Conservation (phyloP, 1,140 invertebrate genomes). For the Drosophila equinoxialis region DNA sequence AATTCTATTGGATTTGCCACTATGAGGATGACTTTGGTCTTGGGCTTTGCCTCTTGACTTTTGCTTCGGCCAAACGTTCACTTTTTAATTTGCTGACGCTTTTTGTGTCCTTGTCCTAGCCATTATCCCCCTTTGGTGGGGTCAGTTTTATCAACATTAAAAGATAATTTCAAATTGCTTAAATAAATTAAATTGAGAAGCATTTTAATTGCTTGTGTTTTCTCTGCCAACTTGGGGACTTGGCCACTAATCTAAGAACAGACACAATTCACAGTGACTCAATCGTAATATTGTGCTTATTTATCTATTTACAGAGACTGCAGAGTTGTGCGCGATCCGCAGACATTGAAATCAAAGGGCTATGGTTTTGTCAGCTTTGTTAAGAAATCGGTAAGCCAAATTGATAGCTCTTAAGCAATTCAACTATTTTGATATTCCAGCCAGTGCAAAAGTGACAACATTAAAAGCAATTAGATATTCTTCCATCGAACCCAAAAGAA, state of each 20-base stretch:
- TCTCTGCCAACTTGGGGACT: neutral
- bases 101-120: conserved; percentile 10
- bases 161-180: conserved; percentile 42
- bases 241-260: neutral
- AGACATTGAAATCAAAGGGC: conserved; percentile 99
- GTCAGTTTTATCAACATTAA: conserved; percentile 36
- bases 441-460: neutral
- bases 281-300: conserved; percentile 11
- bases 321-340: conserved; percentile 98
- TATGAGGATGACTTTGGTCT: conserved; percentile 41
- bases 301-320: conserved; percentile 92
- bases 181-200: conserved; percentile 38
- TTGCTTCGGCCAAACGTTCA: conserved; percentile 22
- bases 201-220: conserved; percentile 34
- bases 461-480: conserved; percentile 60
- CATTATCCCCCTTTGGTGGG: conserved; percentile 12
- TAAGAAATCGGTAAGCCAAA: conserved; percentile 95
- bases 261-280: conserved; percentile 26
- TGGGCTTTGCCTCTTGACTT: conserved; percentile 50
- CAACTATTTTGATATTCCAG: conserved; percentile 10
- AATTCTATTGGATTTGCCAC: conserved; percentile 63
- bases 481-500: conserved; percentile 21
- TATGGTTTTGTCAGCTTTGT: conserved; percentile 99
- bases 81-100: conserved; percentile 40
- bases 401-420: conserved; percentile 28